Conservation (phyloP, 1,140 invertebrate species). For the Ceratoteleas bidentatus region DNA sequence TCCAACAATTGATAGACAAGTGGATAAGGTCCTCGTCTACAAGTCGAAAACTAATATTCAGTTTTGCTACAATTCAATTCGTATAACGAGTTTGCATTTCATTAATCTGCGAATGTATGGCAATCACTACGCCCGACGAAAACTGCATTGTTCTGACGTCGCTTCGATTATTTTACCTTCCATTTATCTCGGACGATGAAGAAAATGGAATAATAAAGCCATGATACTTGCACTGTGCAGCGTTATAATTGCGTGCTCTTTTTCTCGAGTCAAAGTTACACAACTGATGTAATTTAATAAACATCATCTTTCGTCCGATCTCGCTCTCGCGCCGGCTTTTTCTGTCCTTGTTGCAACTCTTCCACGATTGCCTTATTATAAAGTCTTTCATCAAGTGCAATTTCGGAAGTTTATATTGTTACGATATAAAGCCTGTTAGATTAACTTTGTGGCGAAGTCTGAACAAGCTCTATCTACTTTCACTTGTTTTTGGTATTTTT, state of each 20-base stretch:
- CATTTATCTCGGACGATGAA: no score
- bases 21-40: no score
- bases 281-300: constrained; percentile 29
- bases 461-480: constrained; percentile 27
- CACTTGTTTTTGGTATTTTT: constrained; percentile 17
- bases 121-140: no score
- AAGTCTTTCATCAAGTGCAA: constrained; percentile 44
- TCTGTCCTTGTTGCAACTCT: constrained; percentile 29
- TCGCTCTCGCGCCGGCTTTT: constrained; percentile 17
- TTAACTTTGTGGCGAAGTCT: constrained; percentile 36
- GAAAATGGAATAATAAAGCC: neutral
- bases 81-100: no score
- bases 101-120: no score
- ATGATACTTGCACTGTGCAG: neutral
- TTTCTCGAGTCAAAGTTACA: neutral
- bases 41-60: no score
- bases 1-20: neutral
- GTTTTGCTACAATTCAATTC: no score
- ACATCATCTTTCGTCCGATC: constrained; percentile 23
- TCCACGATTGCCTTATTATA: constrained; percentile 31
- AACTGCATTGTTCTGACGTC: no score
- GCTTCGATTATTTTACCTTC: no score
- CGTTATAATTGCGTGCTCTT: constrained; percentile 1
- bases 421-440: constrained; percentile 32
- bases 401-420: constrained; percentile 53